Evolutionary conservation across 2,113 vertebrate genomes (phyloP).

Genomic region (Pygoscelis adeliae): DNA sequence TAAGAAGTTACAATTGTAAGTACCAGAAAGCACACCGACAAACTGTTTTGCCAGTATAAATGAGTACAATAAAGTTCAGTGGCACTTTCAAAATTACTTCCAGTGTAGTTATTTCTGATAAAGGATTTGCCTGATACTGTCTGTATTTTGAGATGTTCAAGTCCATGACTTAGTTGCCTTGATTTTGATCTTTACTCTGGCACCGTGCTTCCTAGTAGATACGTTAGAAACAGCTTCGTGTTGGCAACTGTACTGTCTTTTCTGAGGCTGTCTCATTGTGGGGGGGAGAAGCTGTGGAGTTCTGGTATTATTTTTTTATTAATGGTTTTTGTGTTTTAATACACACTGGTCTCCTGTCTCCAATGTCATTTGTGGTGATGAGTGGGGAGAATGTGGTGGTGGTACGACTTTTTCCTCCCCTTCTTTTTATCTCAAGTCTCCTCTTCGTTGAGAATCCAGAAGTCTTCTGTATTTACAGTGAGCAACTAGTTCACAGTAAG

Average conservation of each 20-base stretch:
- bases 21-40: neutral
- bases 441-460: neutral
- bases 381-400: neutral
- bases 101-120: neutral
- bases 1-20: neutral
- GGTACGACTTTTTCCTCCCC: neutral
- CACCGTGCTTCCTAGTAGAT: accelerated
- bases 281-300: neutral
- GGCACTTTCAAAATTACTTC: neutral
- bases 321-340: neutral
- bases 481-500: neutral
- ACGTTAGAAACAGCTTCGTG: neutral
- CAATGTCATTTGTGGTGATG: neutral
- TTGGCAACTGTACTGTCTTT: neutral
- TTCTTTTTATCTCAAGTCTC: neutral
- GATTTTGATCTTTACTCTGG: neutral
- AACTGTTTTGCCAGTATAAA: too few species aligned
- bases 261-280: accelerated
- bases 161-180: neutral
- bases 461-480: neutral
- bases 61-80: too few species aligned
- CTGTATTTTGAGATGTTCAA: neutral
- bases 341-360: neutral
- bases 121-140: neutral
- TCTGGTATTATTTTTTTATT: neutral